These are phyloP conservation scores for Teleopsis dalmanni DNA, from an alignment of 1,140 invertebrate genomes.

Conservation along the genomic window DNA sequence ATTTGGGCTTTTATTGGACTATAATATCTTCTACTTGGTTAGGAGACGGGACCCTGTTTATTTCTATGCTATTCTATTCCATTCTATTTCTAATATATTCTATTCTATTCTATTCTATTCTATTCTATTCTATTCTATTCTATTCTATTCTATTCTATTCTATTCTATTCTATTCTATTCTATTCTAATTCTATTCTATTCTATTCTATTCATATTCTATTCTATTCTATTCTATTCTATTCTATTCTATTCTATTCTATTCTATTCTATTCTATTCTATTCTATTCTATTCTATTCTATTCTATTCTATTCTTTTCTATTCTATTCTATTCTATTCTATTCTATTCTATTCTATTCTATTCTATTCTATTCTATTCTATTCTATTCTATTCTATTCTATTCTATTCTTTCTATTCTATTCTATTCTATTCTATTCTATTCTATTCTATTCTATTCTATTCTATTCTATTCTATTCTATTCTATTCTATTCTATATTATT, in stretches of 20 bases:
- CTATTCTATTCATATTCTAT: slow-evolving; percentile 8
- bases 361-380: background rate
- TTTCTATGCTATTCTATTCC: slow-evolving; percentile 2
- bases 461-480: slow-evolving; percentile 3
- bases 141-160: background rate
- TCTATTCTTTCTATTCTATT: slow-evolving; percentile 2
- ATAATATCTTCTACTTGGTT: too few relatives aligned
- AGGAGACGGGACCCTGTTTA: background rate
- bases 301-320: slow-evolving; percentile 3
- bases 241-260: background rate
- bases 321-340: background rate
- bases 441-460: slow-evolving; percentile 4
- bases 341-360: slow-evolving; percentile 4
- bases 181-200: slow-evolving; percentile 4
- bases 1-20: too few relatives aligned
- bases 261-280: background rate
- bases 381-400: slow-evolving; percentile 3
- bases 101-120: background rate
- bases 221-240: slow-evolving; percentile 9
- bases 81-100: background rate
- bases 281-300: slow-evolving; percentile 7
- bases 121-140: slow-evolving; percentile 1
- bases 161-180: background rate
- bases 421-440: slow-evolving; percentile 1
- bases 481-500: slow-evolving; percentile 2